Base-by-base conservation (phyloP, 1,140 invertebrate species). In the Heliconius nattereri region DNA sequence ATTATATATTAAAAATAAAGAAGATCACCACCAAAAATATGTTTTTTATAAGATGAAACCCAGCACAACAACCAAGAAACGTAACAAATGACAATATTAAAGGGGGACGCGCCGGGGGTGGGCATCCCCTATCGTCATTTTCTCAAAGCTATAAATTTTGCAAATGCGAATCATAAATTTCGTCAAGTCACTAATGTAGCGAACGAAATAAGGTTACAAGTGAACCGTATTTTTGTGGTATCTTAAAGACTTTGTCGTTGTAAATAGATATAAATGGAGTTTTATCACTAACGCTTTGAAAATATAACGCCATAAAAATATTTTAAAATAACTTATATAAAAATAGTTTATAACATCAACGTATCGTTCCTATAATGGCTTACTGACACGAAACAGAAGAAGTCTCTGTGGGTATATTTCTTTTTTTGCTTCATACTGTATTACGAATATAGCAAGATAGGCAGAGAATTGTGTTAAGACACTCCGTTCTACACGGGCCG, bases 131-230 rank as follows among this genome's bases (percentile, higher is more conserved):
- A 73, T 77, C 83, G 78, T 85, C 83, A 84, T 85, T 85, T 87
- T 82, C 78, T 78, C 83, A 79, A 78, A 78, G 84, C 84, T 75
- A 90, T 92, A 92, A 92, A 92, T 92, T 88, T 73, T 75, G 81
- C 80, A 87, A 92, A 92, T 91, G 90, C 84, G 84, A 81, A 79
- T 85, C 86, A 92, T 92, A 90, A 92, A 92, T 92, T 87, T 81
- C 85, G 84, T 87, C 90, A 86, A 84, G 83, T 84, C 81, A 84
- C 85, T 91, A 90, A 92, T 89, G 87, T 89, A 89, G 84, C 85
- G 88, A 85, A 78, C 52, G 35, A 74, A 78, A 78, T 78, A 78
- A 78, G 78, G 78, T 75, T 80, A 80, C 78, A 72, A 80, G 16
- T 71, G 26, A 77, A 77, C 26, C 76, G 60, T 72, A 52, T 45